These are phyloP conservation scores for Bombus haemorrhoidalis DNA, from an alignment of 1,140 invertebrate genomes.

Conservation along the genomic window DNA sequence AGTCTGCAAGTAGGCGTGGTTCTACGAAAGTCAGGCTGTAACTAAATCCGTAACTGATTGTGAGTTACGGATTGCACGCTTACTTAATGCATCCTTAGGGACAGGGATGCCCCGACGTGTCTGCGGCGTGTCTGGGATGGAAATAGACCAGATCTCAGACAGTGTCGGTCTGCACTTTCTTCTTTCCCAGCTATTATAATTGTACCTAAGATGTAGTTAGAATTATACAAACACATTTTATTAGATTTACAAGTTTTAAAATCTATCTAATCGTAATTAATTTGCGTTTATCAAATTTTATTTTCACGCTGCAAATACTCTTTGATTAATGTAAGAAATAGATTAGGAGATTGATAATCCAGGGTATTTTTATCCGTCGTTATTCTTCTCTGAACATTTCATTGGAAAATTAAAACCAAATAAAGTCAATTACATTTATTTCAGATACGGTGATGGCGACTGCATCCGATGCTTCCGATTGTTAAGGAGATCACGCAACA, in stretches of 20 bases:
- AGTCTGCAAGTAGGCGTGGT: too few species aligned
- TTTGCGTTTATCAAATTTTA: not conserved
- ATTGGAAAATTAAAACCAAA: not conserved
- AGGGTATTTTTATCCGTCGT: not conserved
- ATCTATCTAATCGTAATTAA: not conserved
- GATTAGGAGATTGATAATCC: not conserved
- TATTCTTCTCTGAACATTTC: too few species aligned
- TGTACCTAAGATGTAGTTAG: not conserved
- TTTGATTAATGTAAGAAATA: not conserved
- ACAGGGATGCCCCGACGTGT: slow-evolving; percentile 55
- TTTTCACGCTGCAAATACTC: not conserved
- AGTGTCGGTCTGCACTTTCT: slow-evolving; percentile 31
- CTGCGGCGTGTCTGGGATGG: slow-evolving; percentile 63
- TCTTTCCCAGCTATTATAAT: slow-evolving; percentile 34
- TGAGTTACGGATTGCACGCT: not conserved
- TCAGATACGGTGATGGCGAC: slow-evolving; percentile 82
- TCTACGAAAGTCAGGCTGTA: not conserved
- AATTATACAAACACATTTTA: not conserved
- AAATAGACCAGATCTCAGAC: slow-evolving; percentile 66
- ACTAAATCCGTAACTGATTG: not conserved
- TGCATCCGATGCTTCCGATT: slow-evolving; percentile 87
- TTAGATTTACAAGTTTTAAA: not conserved
- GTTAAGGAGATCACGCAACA: slow-evolving; percentile 84
- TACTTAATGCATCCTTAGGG: slow-evolving; percentile 36
- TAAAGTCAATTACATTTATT: slow-evolving; percentile 23